Evolutionary conservation across 2,113 vertebrate genomes (phyloP), one percentile per base, ranked within the genome.

Genomic region (Anser cygnoides): DNA sequence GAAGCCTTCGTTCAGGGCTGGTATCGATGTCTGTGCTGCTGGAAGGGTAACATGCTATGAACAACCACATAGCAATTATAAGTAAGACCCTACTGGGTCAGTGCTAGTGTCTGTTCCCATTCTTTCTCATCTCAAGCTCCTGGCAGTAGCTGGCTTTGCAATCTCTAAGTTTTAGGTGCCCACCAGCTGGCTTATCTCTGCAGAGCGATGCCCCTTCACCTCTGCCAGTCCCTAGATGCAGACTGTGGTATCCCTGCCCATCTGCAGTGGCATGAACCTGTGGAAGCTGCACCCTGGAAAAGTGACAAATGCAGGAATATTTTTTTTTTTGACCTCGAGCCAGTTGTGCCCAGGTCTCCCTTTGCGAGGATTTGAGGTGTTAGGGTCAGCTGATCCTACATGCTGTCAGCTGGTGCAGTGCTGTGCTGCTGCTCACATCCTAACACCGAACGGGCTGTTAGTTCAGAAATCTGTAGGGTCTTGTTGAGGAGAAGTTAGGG

Each of bases 51-150:
- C 35, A 3, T 0, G 7, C 62, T 41, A 15, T 72, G 71, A 65
- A 75, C 91, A 86, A 72, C 22, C 37, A 3, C 70, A 33, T 13
- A 21, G 21, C 9, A 46, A 20, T 46, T 46, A 46, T 3, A 46
- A 20, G 19, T 21, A 4, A 46, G 19, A 21, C 46, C 17, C 58
- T 75, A 58, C 89, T 73, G 91, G 89, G 44, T n/a, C 76, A 76
- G 66, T 82, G 43, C 62, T 82, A 23, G 76, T 55, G 62, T 33
- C 66, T 67, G 68, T 55, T 55, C 89, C 65, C 84, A 3, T 44
- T 93, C 87, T 85, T 87, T 87, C 77, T 91, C 92, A 71, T 92
- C 89, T 84, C 37, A 59, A 92, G 71, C 67, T 62, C 49, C 82
- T 49, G 44, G 21, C 39, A 84, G 59, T 77, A 37, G 41, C n/a